Conservation (phyloP, 2,797 vertebrate species). For the Catharus ustulatus region DNA sequence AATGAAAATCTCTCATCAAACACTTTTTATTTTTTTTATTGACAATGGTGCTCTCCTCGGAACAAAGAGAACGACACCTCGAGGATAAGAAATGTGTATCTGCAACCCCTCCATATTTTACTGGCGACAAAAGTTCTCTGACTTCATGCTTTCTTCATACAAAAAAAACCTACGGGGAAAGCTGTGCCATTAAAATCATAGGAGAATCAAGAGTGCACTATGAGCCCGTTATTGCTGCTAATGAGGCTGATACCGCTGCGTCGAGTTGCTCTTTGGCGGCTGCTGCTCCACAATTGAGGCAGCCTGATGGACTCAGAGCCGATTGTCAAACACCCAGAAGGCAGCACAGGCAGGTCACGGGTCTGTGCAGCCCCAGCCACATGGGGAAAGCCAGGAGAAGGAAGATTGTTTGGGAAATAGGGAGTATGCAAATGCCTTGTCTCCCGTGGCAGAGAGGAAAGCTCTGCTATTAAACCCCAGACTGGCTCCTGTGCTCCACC, state of each 20-base stretch:
- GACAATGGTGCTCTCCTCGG: conserved; percentile 31
- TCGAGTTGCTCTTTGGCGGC: conserved; percentile 23
- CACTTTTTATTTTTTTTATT: conserved; percentile 31
- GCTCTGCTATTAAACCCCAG: neutral
- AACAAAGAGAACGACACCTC: conserved; percentile 25
- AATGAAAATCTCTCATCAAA: conserved; percentile 57
- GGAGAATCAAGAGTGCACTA: conserved; percentile 40
- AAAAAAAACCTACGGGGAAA: neutral
- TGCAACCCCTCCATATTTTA: conserved; percentile 36
- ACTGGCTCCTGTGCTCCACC: neutral
- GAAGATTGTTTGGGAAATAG: neutral
- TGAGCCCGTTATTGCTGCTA: conserved; percentile 55
- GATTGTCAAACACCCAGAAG: conserved; percentile 3
- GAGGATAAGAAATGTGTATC: conserved; percentile 23
- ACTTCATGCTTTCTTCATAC: conserved; percentile 21
- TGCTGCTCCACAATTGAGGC: neutral
- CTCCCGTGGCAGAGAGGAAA: neutral
- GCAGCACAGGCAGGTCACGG: neutral
- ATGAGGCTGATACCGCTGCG: conserved; percentile 51
- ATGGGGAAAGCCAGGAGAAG: neutral
- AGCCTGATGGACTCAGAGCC: neutral
- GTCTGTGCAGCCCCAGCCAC: neutral
- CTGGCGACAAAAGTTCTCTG: conserved; percentile 37
- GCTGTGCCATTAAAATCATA: conserved; percentile 55
- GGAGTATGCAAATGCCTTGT: neutral